A percentile compares a stretch with the other conserved stretches of the same genome.
phyloP scores from a whole-genome alignment of 2,797 vertebrate species.

The Muscicapa comitata region DNA sequence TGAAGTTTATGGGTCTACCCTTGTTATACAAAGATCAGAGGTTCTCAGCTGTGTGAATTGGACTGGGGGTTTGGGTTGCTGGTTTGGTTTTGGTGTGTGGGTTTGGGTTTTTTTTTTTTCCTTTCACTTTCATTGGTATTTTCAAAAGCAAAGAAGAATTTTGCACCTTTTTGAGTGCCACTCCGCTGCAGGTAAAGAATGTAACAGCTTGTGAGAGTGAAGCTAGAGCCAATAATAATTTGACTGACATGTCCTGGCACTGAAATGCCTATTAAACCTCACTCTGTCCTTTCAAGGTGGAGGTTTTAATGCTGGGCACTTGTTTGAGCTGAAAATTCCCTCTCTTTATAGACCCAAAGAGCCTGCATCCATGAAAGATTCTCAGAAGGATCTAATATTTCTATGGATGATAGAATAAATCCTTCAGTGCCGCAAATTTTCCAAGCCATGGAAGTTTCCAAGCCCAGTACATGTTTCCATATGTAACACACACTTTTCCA shows the following conservation, averaged over 20 bases:
- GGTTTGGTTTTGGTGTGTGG: background rate
- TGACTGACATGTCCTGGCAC: conserved; percentile 66
- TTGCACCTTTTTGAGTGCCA: conserved; percentile 69
- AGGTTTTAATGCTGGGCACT: conserved; percentile 27
- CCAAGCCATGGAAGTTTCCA: conserved; percentile 46
- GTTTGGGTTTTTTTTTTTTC: background rate
- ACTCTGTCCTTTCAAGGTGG: conserved; percentile 47
- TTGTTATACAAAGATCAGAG: background rate
- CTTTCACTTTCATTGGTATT: conserved; percentile 61
- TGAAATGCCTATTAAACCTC: conserved; percentile 50
- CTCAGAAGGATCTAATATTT: conserved; percentile 21
- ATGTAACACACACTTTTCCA: conserved; percentile 32
- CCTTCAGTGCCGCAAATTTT: conserved; percentile 9
- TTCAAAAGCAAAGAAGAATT: conserved; percentile 75
- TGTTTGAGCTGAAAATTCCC: conserved; percentile 49
- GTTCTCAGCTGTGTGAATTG: conserved; percentile 48
- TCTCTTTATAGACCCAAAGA: conserved; percentile 15
- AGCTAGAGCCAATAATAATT: conserved; percentile 73
- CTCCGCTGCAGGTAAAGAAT: conserved; percentile 78
- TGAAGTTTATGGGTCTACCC: background rate
- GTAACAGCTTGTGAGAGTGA: conserved; percentile 69
- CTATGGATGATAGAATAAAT: conserved; percentile 42
- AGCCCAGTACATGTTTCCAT: background rate
- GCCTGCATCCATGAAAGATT: conserved; percentile 19
- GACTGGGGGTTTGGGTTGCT: conserved; percentile 9